phyloP scores from a whole-genome alignment of 2,113 vertebrate genomes.

The Motacilla alba region DNA sequence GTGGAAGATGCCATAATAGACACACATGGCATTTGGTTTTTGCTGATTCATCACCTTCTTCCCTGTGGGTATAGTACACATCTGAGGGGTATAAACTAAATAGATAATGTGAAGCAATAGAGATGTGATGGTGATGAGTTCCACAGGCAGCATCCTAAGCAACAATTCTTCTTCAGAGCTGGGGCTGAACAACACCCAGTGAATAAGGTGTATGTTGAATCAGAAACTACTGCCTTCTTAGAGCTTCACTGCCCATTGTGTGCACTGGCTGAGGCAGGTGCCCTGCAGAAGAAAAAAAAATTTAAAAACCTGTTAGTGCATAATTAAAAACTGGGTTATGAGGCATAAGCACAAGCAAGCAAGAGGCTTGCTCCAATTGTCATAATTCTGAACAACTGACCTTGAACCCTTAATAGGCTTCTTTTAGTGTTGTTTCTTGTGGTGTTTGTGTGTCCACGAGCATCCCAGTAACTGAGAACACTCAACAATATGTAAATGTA shows the following conservation, averaged over 20 bases:
- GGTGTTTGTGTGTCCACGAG: background rate
- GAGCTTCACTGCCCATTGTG: background rate
- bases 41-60: background rate
- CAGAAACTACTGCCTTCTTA: background rate
- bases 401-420: conserved; percentile 5
- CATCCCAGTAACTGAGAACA: background rate
- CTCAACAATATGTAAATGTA: background rate
- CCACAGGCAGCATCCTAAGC: background rate
- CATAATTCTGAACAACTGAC: background rate
- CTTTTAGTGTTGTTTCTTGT: conserved; percentile 25
- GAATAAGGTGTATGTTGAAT: background rate
- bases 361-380: background rate
- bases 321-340: conserved; percentile 32
- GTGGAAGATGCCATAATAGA: background rate
- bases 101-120: background rate
- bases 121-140: background rate
- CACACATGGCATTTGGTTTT: background rate
- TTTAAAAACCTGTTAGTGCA: background rate
- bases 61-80: background rate
- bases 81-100: background rate
- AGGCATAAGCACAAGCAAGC: conserved; percentile 2
- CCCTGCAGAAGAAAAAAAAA: background rate
- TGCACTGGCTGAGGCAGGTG: background rate
- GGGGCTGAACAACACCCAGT: background rate
- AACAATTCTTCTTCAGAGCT: background rate